These are phyloP conservation scores for Geotrypetes seraphini DNA, from an alignment of 2,797 vertebrate genomes.

Conservation along the genomic window DNA sequence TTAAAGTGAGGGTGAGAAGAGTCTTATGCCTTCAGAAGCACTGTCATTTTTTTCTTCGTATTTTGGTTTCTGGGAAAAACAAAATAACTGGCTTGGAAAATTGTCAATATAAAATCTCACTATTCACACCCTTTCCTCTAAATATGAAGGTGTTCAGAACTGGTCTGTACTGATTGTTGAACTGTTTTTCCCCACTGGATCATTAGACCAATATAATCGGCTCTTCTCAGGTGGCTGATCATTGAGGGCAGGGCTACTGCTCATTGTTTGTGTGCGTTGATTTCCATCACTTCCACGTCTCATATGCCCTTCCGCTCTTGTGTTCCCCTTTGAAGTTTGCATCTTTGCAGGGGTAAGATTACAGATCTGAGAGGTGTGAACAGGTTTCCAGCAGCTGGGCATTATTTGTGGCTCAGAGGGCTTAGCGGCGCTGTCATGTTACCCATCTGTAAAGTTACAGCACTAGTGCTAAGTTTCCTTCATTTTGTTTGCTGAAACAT, in stretches of 20 bases:
- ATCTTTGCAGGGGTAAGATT: conserved; percentile 6
- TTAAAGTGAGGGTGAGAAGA: too few species aligned
- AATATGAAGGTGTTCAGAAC: too few species aligned
- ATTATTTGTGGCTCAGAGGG: conserved; percentile 21
- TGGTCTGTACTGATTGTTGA: too few species aligned
- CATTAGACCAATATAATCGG: conserved; percentile 2
- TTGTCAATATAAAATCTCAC: too few species aligned
- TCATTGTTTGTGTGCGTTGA: neutral
- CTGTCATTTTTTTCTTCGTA: too few species aligned
- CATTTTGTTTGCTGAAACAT: neutral
- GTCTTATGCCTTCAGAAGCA: too few species aligned
- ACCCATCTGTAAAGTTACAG: neutral
- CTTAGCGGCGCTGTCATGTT: neutral
- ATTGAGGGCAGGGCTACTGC: too few species aligned
- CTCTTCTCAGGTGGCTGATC: conserved; percentile 2
- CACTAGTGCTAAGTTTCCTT: neutral
- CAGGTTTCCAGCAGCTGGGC: conserved; percentile 16
- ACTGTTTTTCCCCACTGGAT: neutral
- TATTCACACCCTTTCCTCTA: too few species aligned
- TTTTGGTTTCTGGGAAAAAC: too few species aligned
- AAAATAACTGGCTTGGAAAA: too few species aligned
- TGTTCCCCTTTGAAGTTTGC: conserved; percentile 28
- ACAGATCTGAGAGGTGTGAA: conserved; percentile 30
- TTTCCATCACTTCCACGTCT: conserved; percentile 8
- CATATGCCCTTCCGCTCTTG: conserved; percentile 5